phyloP scores from a whole-genome alignment of 2,888 invertebrate genomes.

The Parthenolecanium corni region DNA sequence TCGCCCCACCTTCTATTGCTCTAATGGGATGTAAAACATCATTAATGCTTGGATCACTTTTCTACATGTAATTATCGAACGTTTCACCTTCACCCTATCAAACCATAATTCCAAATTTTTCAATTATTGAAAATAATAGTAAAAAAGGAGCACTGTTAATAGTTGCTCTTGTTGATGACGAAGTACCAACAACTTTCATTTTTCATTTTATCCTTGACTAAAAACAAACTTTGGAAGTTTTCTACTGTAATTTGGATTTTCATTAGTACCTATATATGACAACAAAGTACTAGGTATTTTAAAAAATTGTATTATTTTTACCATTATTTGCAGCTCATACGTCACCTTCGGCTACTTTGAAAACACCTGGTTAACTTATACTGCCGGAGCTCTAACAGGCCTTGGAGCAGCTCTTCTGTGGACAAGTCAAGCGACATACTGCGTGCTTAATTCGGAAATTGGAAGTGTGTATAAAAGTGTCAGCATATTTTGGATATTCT shows the following conservation, averaged over 20 bases:
- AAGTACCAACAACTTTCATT: too few species aligned
- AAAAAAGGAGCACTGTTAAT: too few species aligned
- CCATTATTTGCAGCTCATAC: not conserved
- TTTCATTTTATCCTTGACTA: too few species aligned
- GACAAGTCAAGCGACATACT: slow-evolving; percentile 86
- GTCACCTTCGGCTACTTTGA: slow-evolving; percentile 32
- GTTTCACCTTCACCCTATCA: too few species aligned
- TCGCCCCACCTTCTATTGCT: slow-evolving; percentile 16
- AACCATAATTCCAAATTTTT: too few species aligned
- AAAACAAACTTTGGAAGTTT: too few species aligned
- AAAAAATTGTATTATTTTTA: not conserved
- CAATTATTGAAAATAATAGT: too few species aligned
- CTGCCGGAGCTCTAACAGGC: slow-evolving; percentile 59
- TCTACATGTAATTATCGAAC: slow-evolving; percentile 8
- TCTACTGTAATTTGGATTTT: too few species aligned
- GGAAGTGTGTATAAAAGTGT: slow-evolving; percentile 83
- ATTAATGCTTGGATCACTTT: slow-evolving; percentile 19
- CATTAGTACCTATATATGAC: too few species aligned
- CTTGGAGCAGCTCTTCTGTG: slow-evolving; percentile 86
- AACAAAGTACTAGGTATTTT: not conserved
- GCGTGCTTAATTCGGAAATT: slow-evolving; percentile 76
- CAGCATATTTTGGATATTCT: slow-evolving; percentile 91
- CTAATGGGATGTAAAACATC: slow-evolving; percentile 11
- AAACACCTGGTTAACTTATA: not conserved
- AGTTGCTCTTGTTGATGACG: too few species aligned